A percentile compares a stretch with the other conserved stretches of the same genome.
Evolutionary conservation across 1,140 invertebrate genomes (phyloP).

Genomic region (Bradysia coprophila): DNA sequence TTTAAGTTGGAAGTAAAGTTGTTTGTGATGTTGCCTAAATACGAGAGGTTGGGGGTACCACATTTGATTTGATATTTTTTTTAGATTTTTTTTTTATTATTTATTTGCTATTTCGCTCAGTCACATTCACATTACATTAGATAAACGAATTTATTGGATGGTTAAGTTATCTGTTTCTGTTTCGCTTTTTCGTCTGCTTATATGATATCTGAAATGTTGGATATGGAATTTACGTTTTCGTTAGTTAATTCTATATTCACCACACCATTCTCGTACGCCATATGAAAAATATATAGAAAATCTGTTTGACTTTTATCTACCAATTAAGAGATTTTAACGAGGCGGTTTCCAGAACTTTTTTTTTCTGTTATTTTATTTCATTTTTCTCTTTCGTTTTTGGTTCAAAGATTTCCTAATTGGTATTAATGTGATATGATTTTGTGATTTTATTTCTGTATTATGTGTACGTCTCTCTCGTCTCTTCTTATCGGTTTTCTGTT

Average conservation of each 20-base stretch:
- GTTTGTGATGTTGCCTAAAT: not conserved
- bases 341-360: not conserved
- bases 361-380: not conserved
- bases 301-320: conserved; percentile 1
- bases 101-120: not conserved
- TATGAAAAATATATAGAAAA: too few relatives aligned
- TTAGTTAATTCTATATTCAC: too few relatives aligned
- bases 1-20: conserved; percentile 3
- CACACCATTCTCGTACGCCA: too few relatives aligned
- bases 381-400: not conserved
- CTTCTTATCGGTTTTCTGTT: too few relatives aligned
- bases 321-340: conserved; percentile 1
- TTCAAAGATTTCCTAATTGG: not conserved
- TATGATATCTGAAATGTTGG: too few relatives aligned
- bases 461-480: too few relatives aligned
- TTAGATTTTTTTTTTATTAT: not conserved
- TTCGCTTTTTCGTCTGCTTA: too few relatives aligned
- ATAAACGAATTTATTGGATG: too few relatives aligned
- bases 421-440: not conserved
- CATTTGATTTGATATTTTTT: not conserved
- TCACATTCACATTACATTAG: not conserved
- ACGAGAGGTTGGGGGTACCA: not conserved
- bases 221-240: too few relatives aligned
- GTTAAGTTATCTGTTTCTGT: too few relatives aligned
- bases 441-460: too few relatives aligned